phyloP scores from a whole-genome alignment of 2,888 invertebrate genomes.

The Eilema caniola region DNA sequence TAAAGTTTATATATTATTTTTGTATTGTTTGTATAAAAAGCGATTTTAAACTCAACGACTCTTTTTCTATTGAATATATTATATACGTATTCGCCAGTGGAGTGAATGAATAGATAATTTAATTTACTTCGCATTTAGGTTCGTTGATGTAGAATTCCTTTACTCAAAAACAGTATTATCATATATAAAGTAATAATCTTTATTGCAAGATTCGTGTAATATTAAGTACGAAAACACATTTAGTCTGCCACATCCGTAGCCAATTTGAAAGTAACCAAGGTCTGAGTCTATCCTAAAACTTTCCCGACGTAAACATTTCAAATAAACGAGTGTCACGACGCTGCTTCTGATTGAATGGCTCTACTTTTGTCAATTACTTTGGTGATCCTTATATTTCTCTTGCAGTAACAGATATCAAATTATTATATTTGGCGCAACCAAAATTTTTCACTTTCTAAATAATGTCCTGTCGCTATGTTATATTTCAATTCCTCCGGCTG shows the following conservation, averaged over 20 bases:
- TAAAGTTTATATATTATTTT: no score
- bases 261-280: slow-evolving; percentile 33
- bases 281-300: slow-evolving; percentile 53
- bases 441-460: no score
- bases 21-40: no score
- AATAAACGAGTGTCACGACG: slow-evolving; percentile 52
- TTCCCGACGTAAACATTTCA: slow-evolving; percentile 65
- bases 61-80: no score
- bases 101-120: no score
- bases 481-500: no score
- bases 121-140: neutral
- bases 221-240: neutral
- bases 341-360: slow-evolving; percentile 57
- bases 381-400: slow-evolving; percentile 27
- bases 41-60: no score
- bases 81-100: no score
- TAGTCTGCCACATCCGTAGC: slow-evolving; percentile 1
- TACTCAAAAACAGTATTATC: neutral
- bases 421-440: no score
- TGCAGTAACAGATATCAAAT: no score
- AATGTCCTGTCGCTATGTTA: no score
- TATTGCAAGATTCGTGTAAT: neutral
- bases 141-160: neutral
- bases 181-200: no score
- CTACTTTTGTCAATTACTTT: slow-evolving; percentile 47